Conservation (phyloP, 2,113 vertebrate genomes). For the Perognathus longimembris region DNA sequence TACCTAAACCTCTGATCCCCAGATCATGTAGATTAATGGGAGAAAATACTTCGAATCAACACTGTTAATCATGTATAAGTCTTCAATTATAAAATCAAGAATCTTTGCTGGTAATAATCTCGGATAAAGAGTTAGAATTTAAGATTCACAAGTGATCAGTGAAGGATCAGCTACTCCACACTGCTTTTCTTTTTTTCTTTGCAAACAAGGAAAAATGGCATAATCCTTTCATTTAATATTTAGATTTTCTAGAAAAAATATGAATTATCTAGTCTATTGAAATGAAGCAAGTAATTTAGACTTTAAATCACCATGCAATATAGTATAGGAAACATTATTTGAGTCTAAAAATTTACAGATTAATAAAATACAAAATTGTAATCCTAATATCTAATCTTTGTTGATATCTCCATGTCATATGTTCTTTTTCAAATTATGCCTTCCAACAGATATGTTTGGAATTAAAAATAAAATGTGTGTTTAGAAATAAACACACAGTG, state of each 20-base stretch:
- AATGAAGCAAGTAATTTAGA: background rate
- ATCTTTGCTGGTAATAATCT: background rate
- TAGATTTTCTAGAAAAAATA: constrained; percentile 29
- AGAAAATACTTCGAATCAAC: background rate
- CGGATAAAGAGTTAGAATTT: constrained; percentile 1
- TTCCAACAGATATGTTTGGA: background rate
- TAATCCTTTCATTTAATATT: background rate
- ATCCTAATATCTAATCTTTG: background rate
- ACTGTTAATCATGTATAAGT: background rate
- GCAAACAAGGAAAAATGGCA: constrained; percentile 19
- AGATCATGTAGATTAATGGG: background rate
- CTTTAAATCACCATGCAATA: background rate
- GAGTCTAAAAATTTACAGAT: constrained; percentile 14
- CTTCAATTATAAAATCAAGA: constrained; percentile 37
- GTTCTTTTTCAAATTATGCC: background rate
- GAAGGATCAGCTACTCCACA: background rate
- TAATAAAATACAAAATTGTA: constrained; percentile 4
- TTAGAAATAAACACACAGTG: background rate
- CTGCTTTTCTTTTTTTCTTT: background rate
- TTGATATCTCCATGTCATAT: background rate
- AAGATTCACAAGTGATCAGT: constrained; percentile 14
- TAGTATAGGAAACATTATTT: background rate
- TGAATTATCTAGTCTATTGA: constrained; percentile 7
- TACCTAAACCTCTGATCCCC: background rate
- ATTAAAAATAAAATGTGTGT: constrained; percentile 47